phyloP scores from a whole-genome alignment of 2,113 vertebrate genomes.

The Dicentrarchus labrax region DNA sequence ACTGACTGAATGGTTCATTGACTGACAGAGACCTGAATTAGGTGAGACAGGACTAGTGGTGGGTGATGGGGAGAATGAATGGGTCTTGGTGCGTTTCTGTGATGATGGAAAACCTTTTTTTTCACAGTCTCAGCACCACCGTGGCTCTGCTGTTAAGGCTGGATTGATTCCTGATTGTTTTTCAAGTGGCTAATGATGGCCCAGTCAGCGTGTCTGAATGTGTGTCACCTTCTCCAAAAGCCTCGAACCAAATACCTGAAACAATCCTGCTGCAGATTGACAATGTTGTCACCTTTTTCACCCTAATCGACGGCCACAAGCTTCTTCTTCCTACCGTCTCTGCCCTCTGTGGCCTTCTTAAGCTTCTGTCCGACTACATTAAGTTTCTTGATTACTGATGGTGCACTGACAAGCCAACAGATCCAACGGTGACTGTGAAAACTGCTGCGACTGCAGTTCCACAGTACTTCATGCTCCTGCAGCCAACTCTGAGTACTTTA shows the following conservation, averaged over 20 bases:
- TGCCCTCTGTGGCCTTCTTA: neutral
- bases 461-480: neutral
- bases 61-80: neutral
- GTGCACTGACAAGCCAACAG: neutral
- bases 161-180: slow-evolving; percentile 1
- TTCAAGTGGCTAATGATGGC: neutral
- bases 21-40: slow-evolving; percentile 2
- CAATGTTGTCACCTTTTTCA: neutral
- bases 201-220: neutral
- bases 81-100: neutral
- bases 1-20: slow-evolving; percentile 9
- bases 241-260: neutral
- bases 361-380: neutral
- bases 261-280: neutral
- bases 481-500: neutral
- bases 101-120: neutral
- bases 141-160: neutral
- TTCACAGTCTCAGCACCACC: neutral
- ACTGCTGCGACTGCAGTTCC: slow-evolving; percentile 12
- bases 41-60: neutral
- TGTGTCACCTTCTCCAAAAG: neutral
- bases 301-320: neutral
- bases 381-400: neutral
- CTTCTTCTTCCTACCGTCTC: neutral
- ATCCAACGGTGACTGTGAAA: neutral